These are phyloP conservation scores for Serinus canaria DNA, from an alignment of 2,113 vertebrate species.

Conservation along the genomic window DNA sequence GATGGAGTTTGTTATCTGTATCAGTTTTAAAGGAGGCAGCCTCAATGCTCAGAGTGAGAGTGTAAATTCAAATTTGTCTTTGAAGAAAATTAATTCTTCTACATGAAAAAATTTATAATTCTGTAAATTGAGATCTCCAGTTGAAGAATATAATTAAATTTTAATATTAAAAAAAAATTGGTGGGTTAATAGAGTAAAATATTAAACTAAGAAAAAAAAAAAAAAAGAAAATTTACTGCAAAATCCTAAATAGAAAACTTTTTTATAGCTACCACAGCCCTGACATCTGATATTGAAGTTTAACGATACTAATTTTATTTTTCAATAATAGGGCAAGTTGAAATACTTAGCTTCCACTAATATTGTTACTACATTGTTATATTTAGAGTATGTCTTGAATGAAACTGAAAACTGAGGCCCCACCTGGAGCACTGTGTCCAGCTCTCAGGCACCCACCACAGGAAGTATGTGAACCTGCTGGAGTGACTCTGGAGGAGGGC, in stretches of 20 bases:
- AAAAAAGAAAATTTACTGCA: neutral
- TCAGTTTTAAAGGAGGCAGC: neutral
- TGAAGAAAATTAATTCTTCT: neutral
- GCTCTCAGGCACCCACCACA: neutral
- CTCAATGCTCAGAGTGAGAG: neutral
- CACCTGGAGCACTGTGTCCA: neutral
- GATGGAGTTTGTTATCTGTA: neutral
- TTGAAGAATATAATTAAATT: neutral
- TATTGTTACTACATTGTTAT: neutral
- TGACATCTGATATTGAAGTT: neutral
- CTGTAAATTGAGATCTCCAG: neutral
- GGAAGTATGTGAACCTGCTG: neutral
- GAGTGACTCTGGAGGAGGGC: neutral
- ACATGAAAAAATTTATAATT: neutral
- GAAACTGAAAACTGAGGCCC: neutral
- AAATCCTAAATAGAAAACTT: neutral
- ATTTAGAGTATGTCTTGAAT: neutral
- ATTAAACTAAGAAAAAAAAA: neutral
- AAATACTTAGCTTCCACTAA: neutral
- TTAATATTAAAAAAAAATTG: neutral
- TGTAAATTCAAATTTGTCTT: neutral
- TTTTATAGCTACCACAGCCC: neutral
- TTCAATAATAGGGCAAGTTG: neutral
- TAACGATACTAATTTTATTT: neutral
- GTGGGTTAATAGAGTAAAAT: neutral